Percentiles rank a stretch among this genome's conserved stretches.
Evolutionary conservation across 1,140 invertebrate species (phyloP).

Genomic region (Mactra quadrangularis): DNA sequence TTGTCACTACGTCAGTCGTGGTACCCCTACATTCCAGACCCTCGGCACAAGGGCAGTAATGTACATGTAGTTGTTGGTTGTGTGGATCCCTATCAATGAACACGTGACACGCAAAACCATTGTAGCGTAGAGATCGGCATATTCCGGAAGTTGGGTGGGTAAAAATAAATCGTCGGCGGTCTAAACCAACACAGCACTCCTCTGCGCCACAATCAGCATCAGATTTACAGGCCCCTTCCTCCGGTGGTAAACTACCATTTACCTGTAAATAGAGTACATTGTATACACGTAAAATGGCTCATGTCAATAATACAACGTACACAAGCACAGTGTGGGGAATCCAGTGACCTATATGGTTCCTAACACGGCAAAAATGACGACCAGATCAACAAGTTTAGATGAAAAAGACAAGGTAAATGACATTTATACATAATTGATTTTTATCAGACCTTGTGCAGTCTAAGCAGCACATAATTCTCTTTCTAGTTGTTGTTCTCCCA

Average conservation of each 20-base stretch:
- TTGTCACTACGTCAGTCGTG: slow-evolving; percentile 6
- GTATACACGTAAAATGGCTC: background rate
- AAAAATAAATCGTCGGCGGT: slow-evolving; percentile 32
- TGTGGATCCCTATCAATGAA: slow-evolving; percentile 28
- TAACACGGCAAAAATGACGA: too few species aligned
- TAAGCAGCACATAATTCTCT: too few species aligned
- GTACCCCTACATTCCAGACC: slow-evolving; percentile 60
- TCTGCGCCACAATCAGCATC: slow-evolving; percentile 41
- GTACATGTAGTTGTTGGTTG: slow-evolving; percentile 44
- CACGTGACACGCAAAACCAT: slow-evolving; percentile 53
- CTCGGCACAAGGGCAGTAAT: slow-evolving; percentile 53
- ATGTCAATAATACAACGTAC: background rate
- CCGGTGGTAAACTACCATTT: slow-evolving; percentile 9
- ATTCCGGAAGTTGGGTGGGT: slow-evolving; percentile 21
- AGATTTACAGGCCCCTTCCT: slow-evolving; percentile 50
- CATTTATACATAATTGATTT: too few species aligned
- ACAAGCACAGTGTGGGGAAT: too few species aligned
- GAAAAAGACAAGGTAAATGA: too few species aligned
- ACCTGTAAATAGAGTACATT: slow-evolving; percentile 6
- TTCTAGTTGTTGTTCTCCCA: too few species aligned
- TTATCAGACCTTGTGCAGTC: too few species aligned
- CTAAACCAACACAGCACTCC: slow-evolving; percentile 54
- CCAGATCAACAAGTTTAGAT: too few species aligned
- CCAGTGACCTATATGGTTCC: too few species aligned
- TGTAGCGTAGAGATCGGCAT: slow-evolving; percentile 50